These are phyloP conservation scores for Mormyrops attenuatus DNA, from an alignment of 2,797 vertebrate genomes.

Conservation along the genomic window DNA sequence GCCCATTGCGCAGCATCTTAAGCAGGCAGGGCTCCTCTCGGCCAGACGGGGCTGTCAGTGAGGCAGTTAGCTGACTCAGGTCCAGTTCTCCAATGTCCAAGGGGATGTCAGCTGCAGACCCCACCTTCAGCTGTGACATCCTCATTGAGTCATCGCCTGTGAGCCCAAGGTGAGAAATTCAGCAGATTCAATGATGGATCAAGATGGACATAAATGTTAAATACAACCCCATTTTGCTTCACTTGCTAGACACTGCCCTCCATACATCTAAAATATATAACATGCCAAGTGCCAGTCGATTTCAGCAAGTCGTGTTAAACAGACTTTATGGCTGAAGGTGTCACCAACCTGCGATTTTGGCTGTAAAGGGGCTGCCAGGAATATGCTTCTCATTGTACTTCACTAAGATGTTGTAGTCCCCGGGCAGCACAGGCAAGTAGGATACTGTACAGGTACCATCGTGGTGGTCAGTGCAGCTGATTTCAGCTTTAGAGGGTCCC, in stretches of 20 bases:
- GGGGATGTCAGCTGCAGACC: conserved; percentile 62
- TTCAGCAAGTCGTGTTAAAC: neutral
- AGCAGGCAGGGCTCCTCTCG: conserved; percentile 64
- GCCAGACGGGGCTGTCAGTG: conserved; percentile 59
- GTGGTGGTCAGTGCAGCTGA: conserved; percentile 65
- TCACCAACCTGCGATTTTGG: conserved; percentile 58
- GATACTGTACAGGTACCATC: conserved; percentile 68
- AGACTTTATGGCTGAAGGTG: neutral
- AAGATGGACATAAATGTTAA: neutral
- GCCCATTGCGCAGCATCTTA: conserved; percentile 62
- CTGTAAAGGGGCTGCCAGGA: conserved; percentile 62
- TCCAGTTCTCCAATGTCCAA: conserved; percentile 65
- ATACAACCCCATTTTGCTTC: neutral
- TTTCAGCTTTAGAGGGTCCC: conserved; percentile 65
- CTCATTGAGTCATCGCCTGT: conserved; percentile 62
- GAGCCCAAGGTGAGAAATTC: neutral
- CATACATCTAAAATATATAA: neutral
- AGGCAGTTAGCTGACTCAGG: conserved; percentile 58
- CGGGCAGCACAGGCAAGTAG: conserved; percentile 62
- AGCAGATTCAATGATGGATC: neutral
- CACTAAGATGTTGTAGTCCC: conserved; percentile 65
- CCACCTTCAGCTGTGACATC: conserved; percentile 65
- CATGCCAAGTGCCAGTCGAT: neutral
- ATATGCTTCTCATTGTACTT: conserved; percentile 68
- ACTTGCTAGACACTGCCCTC: neutral